phyloP scores from a whole-genome alignment of 2,888 invertebrate genomes.

The Chrysodeixis includens region DNA sequence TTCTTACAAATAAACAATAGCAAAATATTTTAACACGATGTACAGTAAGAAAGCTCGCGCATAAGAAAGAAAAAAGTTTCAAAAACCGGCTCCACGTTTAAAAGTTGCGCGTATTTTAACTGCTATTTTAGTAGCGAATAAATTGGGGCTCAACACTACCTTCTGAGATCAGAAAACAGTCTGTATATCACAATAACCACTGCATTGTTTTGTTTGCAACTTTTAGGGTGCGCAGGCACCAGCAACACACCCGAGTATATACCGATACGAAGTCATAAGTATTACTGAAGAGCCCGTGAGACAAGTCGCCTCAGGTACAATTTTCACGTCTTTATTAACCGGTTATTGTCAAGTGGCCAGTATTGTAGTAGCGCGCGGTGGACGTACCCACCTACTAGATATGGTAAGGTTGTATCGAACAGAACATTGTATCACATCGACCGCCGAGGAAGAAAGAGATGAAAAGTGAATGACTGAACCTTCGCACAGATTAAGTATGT shows the following conservation, averaged over 20 bases:
- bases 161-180: conserved; percentile 75
- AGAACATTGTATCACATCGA: conserved; percentile 77
- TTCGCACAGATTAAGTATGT: conserved; percentile 64
- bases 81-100: conserved; percentile 61
- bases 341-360: conserved; percentile 61
- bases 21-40: conserved; percentile 60
- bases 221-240: conserved; percentile 50
- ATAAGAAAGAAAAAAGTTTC: conserved; percentile 60
- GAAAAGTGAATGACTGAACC: conserved; percentile 74
- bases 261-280: conserved; percentile 71
- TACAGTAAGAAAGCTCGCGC: conserved; percentile 66
- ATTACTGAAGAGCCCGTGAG: conserved; percentile 77
- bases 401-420: conserved; percentile 60
- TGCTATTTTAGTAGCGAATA: conserved; percentile 25
- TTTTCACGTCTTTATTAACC: conserved; percentile 79
- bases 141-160: conserved; percentile 63
- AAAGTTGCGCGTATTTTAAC: conserved; percentile 37
- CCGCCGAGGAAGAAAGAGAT: conserved; percentile 77
- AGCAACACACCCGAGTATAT: conserved; percentile 47
- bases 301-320: conserved; percentile 79
- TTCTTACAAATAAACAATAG: conserved; percentile 40
- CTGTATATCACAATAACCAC: conserved; percentile 75
- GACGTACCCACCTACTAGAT: conserved; percentile 35
- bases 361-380: conserved; percentile 35
- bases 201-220: conserved; percentile 70